phyloP scores from a whole-genome alignment of 1,140 invertebrate genomes.

The Parapsyche elsis region DNA sequence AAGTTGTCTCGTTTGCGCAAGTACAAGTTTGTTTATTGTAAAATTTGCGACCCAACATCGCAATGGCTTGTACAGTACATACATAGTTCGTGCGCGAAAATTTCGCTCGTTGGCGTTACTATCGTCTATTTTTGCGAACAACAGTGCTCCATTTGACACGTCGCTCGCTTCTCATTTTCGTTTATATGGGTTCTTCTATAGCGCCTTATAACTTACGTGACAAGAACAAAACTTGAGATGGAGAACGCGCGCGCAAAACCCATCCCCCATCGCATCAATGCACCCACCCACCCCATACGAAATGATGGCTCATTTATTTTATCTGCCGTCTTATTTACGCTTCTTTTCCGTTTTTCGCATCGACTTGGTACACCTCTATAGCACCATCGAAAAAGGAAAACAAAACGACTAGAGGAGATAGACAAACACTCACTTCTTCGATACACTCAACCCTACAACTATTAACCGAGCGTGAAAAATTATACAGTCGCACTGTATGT shows the following conservation, averaged over 20 bases:
- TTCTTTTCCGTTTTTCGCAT: neutral
- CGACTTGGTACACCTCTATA: neutral
- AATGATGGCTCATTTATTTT: conserved; percentile 55
- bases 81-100: neutral
- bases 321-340: conserved; percentile 47
- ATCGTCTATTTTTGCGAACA: neutral
- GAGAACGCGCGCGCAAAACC: neutral
- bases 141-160: conserved; percentile 10
- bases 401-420: neutral
- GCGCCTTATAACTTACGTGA: conserved; percentile 52
- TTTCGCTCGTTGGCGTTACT: neutral
- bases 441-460: neutral
- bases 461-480: neutral
- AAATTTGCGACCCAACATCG: too few relatives aligned
- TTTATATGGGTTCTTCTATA: conserved; percentile 36
- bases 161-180: conserved; percentile 40
- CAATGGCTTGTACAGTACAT: too few relatives aligned
- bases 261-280: neutral
- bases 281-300: conserved; percentile 16
- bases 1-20: too few relatives aligned
- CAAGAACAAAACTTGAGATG: conserved; percentile 52
- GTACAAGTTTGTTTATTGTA: too few relatives aligned
- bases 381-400: conserved; percentile 9
- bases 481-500: too few relatives aligned
- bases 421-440: neutral